phyloP scores from a whole-genome alignment of 2,888 invertebrate genomes.

The Eilema caniola region DNA sequence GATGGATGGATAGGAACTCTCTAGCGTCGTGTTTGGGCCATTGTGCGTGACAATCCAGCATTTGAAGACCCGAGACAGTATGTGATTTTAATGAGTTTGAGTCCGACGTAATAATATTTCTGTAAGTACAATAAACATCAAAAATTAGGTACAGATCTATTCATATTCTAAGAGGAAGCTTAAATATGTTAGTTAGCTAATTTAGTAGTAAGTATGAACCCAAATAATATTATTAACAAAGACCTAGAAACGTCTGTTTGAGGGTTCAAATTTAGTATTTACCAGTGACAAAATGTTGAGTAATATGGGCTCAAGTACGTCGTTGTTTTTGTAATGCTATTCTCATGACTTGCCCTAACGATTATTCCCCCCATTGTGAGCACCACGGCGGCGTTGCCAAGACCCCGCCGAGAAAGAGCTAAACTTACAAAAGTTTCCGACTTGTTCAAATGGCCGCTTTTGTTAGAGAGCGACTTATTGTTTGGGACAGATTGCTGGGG shows the following conservation, averaged over 20 bases:
- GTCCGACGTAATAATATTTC: too few relatives aligned
- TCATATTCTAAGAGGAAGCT: not conserved
- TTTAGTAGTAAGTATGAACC: slow-evolving; percentile 10
- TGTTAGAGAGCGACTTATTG: slow-evolving; percentile 86
- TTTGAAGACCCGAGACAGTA: too few relatives aligned
- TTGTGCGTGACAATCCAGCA: too few relatives aligned
- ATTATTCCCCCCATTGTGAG: slow-evolving; percentile 83
- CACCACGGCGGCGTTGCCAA: slow-evolving; percentile 78
- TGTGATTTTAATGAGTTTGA: too few relatives aligned
- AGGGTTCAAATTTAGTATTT: slow-evolving; percentile 70
- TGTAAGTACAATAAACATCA: not conserved
- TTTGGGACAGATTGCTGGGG: slow-evolving; percentile 85
- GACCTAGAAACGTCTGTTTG: slow-evolving; percentile 38
- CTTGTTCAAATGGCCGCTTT: slow-evolving; percentile 86
- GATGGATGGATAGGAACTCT: too few relatives aligned
- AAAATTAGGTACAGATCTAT: not conserved
- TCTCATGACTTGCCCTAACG: slow-evolving; percentile 84
- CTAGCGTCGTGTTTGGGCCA: too few relatives aligned
- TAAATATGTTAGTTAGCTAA: not conserved
- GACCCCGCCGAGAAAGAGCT: slow-evolving; percentile 82
- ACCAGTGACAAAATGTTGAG: slow-evolving; percentile 77
- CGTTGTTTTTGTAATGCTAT: slow-evolving; percentile 84
- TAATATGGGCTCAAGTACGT: slow-evolving; percentile 78
- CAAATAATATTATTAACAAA: slow-evolving; percentile 27
- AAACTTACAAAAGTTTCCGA: slow-evolving; percentile 86